These are phyloP conservation scores for Thysanoteuthis rhombus DNA, from an alignment of 2,888 invertebrate species.

Conservation along the genomic window DNA sequence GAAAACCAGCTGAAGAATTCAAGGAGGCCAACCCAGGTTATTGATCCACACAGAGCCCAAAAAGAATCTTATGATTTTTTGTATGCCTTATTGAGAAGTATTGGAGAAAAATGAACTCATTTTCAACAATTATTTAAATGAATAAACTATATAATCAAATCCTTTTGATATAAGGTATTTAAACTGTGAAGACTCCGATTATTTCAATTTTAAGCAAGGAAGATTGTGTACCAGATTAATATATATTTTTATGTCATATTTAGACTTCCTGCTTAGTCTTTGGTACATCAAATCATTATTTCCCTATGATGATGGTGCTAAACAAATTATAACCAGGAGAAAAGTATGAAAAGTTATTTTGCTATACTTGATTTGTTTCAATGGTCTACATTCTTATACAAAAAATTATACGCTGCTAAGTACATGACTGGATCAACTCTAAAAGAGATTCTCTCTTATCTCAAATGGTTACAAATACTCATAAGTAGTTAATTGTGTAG, in stretches of 20 bases:
- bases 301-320: neutral
- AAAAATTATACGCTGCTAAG: neutral
- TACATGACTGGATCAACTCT: neutral
- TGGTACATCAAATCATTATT: neutral
- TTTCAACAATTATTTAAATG: neutral
- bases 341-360: too few species aligned
- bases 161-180: neutral
- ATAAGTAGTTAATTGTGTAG: neutral
- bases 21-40: slow-evolving; percentile 40
- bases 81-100: slow-evolving; percentile 31
- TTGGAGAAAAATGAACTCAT: neutral
- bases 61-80: slow-evolving; percentile 39
- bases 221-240: neutral
- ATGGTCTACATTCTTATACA: neutral
- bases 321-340: neutral
- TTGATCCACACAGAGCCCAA: slow-evolving; percentile 46
- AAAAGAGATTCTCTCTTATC: neutral
- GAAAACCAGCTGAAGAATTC: slow-evolving; percentile 45
- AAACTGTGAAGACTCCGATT: neutral
- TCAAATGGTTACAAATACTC: neutral
- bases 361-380: too few species aligned
- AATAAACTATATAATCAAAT: neutral
- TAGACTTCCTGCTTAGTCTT: neutral
- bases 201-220: slow-evolving; percentile 12
- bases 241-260: neutral